Base-by-base conservation (phyloP, 2,113 vertebrate species). In the Podarcis muralis region DNA sequence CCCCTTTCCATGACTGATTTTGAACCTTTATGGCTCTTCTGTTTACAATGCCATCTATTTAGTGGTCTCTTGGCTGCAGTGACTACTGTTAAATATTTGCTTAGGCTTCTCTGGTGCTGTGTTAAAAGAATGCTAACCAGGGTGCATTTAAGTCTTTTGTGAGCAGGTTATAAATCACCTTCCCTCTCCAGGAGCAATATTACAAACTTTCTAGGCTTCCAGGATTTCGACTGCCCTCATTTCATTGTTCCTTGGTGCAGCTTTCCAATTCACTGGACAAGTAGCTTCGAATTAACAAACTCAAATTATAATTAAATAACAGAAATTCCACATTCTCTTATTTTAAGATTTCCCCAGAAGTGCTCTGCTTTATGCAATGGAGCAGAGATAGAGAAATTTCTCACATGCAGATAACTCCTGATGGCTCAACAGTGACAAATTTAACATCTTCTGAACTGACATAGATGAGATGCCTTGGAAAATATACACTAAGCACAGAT, bases 221-320 rank as follows among this genome's bases (percentile, higher is more conserved):
- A 59, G 30, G 78, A 3, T 59, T 87, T 80, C 2, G 0, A 12
- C 57, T 32, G 62, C 18, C n/a, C 53, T 57, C 48, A 32, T 0
- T 0, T 37, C 0, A 53, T 30, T 2, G 0, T 59, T 81, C 18
- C 18, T 83, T 30, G 18, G 40, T 75, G 27, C 9, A 9, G 59
- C 68, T 66, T 88, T 27, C 78, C 11, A 81, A 11, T 48, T 40
- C 18, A 84, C 6, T 43, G 25, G 25, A 62, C 13, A 3, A 3
- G 16, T 15, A 79, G 43, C 20, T 84, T 86, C 62, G n/a, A 16
- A 16, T 25, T 72, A 84, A 80, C 20, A 43, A 78, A 85, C 15
- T n/a, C 72, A 35, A 85, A 62, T 76, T 40, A 68, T 65, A 83
- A 83, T 83, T 75, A 76, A 85, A 83, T 68, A 85, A 85, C 8